Evolutionary conservation across 2,797 vertebrate species (phyloP), one percentile per base, ranked within the genome.

Genomic region (Momotus momota): DNA sequence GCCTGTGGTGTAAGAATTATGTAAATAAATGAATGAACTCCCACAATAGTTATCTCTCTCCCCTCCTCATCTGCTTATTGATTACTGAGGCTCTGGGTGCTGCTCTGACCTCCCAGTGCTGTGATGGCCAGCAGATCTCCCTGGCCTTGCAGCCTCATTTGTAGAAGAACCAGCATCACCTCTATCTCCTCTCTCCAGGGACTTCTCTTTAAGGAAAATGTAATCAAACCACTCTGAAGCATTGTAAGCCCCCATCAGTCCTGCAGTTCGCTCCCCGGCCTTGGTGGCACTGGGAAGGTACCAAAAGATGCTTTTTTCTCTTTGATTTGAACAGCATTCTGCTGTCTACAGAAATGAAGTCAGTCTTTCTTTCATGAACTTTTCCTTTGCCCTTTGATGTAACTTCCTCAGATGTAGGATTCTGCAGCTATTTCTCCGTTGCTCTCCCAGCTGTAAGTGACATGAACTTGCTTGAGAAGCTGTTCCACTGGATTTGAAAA

Each of bases 1-100:
- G 1, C 51, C 62, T 0, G 10, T 15, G 22, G 13, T 21, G 12
- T 38, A 45, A 31, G 41, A 0, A 0, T 38, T 25, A 7, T 7
- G 17, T 43, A 58, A 54, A 31, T 51, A 54, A 54, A 54, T 54
- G 29, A 17, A 54, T 31, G 27, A 54, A 54, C 29, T 54, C 52
- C 27, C 31, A 10, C 10, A 22, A 2, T 19, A 19, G 10, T 45
- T 80, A 2, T 73, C 10, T 58, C 31, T 26, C 26, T 31, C 16
- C 19, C 80, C 6, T 46, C 35, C 31, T 64, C 4, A 12, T 62
- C 20, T 49, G 13, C 18, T 21, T 61, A 46, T 23, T 72, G 26
- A 19, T 45, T 80, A 38, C 46, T 48, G 45, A 29, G 38, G 33
- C 12, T 70, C 55, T 75, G 77, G 49, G 41, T n/a, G 55, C n/a